Conservation (phyloP, 2,888 invertebrate species). For the Unio delphinus region DNA sequence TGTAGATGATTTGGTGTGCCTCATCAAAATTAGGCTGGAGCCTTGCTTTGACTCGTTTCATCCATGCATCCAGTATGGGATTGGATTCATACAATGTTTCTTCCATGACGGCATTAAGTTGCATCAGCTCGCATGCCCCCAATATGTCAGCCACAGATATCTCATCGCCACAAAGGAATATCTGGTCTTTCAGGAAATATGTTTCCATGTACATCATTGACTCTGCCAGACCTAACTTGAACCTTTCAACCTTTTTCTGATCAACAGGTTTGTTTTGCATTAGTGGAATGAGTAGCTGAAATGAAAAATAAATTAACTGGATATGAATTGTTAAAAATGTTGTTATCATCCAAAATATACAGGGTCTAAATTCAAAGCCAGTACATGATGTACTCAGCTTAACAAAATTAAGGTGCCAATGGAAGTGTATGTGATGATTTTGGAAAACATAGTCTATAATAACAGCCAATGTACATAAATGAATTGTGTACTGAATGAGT, state of each 20-base stretch:
- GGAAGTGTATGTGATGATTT: too few relatives aligned
- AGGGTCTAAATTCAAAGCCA: too few relatives aligned
- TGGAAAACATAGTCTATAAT: too few relatives aligned
- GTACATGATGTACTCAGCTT: too few relatives aligned
- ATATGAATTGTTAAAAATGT: not conserved
- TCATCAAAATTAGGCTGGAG: slow-evolving; percentile 58
- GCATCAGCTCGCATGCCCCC: slow-evolving; percentile 64
- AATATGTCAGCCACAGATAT: slow-evolving; percentile 66
- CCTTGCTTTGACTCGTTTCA: slow-evolving; percentile 52
- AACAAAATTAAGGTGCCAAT: too few relatives aligned
- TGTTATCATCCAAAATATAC: too few relatives aligned
- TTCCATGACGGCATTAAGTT: slow-evolving; percentile 57
- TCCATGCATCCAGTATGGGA: slow-evolving; percentile 56
- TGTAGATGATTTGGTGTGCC: slow-evolving; percentile 46
- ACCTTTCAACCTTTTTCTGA: slow-evolving; percentile 46
- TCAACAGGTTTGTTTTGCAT: slow-evolving; percentile 50
- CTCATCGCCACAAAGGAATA: slow-evolving; percentile 57
- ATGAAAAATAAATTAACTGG: slow-evolving; percentile 9
- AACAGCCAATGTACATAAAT: too few relatives aligned
- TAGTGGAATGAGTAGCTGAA: slow-evolving; percentile 60
- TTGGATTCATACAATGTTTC: slow-evolving; percentile 51
- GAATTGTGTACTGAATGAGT: too few relatives aligned
- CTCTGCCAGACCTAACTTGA: slow-evolving; percentile 30
- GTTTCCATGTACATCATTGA: slow-evolving; percentile 49
- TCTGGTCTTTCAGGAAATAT: slow-evolving; percentile 55